phyloP scores from a whole-genome alignment of 2,797 vertebrate species.

The Labroides dimidiatus region DNA sequence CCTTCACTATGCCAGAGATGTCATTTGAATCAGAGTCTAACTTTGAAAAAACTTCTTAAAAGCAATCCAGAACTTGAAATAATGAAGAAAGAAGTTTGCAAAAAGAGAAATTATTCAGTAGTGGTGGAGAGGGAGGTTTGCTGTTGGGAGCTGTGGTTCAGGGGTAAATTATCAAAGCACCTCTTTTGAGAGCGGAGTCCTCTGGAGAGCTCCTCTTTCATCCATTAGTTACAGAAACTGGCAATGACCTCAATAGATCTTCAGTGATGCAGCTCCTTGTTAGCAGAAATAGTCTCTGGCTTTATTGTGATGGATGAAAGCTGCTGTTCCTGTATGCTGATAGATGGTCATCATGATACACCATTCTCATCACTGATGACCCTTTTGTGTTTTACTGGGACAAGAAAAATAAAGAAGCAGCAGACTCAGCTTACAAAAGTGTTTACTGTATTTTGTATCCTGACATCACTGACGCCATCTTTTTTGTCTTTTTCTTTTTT shows the following conservation, averaged over 20 bases:
- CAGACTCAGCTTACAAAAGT: not conserved
- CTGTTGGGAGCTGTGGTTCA: not conserved
- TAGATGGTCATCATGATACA: constrained; percentile 34
- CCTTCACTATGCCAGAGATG: not conserved
- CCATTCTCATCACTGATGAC: not conserved
- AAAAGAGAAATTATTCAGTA: not conserved
- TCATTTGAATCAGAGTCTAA: not conserved
- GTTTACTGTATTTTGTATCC: not conserved
- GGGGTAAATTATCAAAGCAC: constrained; percentile 15
- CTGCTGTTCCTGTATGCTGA: constrained; percentile 19
- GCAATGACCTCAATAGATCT: constrained; percentile 47
- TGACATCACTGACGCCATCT: not conserved
- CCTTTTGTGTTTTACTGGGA: too few relatives aligned
- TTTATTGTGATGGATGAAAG: constrained; percentile 43
- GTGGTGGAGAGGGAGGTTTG: not conserved
- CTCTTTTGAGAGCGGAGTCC: constrained; percentile 18
- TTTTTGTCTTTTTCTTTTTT: constrained; percentile 25
- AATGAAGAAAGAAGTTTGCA: not conserved
- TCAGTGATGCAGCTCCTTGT: constrained; percentile 48
- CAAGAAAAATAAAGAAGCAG: too few relatives aligned
- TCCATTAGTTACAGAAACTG: constrained; percentile 24
- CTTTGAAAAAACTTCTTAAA: not conserved
- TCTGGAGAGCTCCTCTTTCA: constrained; percentile 16
- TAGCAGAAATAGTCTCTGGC: constrained; percentile 39
- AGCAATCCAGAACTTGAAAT: not conserved